Conservation (phyloP, 2,797 vertebrate species). For the Microhierax caerulescens region DNA sequence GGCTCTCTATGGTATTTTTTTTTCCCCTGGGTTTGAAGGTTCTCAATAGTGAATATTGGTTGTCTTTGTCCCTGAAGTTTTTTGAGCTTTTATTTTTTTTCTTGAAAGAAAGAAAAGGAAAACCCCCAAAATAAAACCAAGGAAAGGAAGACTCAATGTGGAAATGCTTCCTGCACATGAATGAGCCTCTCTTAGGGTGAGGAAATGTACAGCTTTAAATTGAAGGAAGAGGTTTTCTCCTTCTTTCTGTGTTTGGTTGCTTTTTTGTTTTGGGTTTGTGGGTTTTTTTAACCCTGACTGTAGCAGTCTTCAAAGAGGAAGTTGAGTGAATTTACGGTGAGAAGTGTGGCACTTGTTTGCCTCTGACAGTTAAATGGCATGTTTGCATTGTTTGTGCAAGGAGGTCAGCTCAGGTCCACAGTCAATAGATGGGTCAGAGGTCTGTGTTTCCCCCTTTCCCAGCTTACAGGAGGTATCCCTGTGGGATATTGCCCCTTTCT, state of each 20-base stretch:
- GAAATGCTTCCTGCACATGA: not conserved
- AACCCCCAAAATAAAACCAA: not conserved
- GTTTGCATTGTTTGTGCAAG: not conserved
- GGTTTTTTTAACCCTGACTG: not conserved
- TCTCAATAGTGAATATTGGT: slow-evolving; percentile 16
- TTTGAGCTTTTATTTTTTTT: not conserved
- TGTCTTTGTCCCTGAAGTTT: not conserved
- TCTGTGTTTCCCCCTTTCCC: not conserved
- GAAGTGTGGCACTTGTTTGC: not conserved
- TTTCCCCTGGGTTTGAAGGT: not conserved
- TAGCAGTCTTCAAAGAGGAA: not conserved
- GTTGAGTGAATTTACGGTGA: not conserved
- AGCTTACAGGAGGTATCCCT: not conserved
- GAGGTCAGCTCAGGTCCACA: not conserved
- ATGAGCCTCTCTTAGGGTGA: not conserved
- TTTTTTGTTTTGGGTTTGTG: too few species aligned
- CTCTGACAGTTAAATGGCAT: not conserved
- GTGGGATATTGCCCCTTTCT: not conserved
- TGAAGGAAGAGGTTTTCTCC: not conserved
- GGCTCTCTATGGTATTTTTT: not conserved
- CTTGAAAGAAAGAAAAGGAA: not conserved
- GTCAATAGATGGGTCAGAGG: slow-evolving; percentile 18
- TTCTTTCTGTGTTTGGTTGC: not conserved
- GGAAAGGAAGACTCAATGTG: not conserved
- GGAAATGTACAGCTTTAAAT: not conserved